Percentiles rank a stretch among this genome's conserved stretches.
These are phyloP conservation scores for Tribolium freemani DNA, from an alignment of 2,888 invertebrate species.

Conservation along the genomic window DNA sequence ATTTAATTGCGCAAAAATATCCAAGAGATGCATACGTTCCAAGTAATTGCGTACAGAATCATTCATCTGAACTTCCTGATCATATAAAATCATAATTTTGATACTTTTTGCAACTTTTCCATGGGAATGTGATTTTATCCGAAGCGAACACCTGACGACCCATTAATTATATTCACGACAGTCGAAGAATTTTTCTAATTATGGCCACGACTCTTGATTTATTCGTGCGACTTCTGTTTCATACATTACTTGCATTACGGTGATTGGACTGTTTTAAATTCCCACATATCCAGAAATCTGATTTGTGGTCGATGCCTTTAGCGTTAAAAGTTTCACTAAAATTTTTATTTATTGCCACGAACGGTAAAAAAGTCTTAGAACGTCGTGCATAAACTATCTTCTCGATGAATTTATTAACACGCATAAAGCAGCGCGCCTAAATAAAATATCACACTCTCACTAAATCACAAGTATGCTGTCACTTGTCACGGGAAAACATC, in stretches of 20 bases:
- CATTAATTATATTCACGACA: constrained; percentile 25
- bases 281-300: neutral
- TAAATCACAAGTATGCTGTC: constrained; percentile 21
- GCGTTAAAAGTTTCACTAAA: neutral
- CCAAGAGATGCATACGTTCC: constrained; percentile 9
- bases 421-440: constrained; percentile 4
- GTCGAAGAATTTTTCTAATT: constrained; percentile 19
- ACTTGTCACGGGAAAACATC: neutral
- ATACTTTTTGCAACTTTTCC: constrained; percentile 20
- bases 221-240: constrained; percentile 23
- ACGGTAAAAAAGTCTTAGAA: neutral
- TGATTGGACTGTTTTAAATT: constrained; percentile 11
- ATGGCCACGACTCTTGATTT: constrained; percentile 11
- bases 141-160: constrained; percentile 25
- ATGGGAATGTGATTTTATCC: constrained; percentile 28
- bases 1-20: constrained; percentile 31
- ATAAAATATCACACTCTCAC: constrained; percentile 17
- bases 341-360: neutral
- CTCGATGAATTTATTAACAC: constrained; percentile 18
- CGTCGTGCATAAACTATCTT: neutral
- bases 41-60: constrained; percentile 21
- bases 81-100: constrained; percentile 30
- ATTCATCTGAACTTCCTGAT: constrained; percentile 39
- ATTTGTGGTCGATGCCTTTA: neutral
- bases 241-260: constrained; percentile 1